Evolutionary conservation across 2,888 invertebrate genomes (phyloP).

Genomic region (Campoplex nolae): DNA sequence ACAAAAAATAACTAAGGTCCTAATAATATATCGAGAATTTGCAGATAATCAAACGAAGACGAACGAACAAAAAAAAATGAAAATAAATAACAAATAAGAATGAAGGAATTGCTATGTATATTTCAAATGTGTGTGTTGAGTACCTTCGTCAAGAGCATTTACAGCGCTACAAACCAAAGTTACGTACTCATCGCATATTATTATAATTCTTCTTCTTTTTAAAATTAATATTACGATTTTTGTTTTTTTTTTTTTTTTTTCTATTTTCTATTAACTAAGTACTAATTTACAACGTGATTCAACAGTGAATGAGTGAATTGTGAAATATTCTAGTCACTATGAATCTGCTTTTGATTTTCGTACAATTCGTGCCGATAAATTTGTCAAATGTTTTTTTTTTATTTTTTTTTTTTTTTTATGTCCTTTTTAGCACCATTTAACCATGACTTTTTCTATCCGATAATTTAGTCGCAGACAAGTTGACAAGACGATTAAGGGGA

Average conservation of each 20-base stretch:
- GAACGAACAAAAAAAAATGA: slow-evolving; percentile 21
- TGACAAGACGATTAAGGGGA: slow-evolving; percentile 41
- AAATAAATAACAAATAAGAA: slow-evolving; percentile 20
- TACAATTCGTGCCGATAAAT: slow-evolving; percentile 56
- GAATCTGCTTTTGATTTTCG: slow-evolving; percentile 79
- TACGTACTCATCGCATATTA: slow-evolving; percentile 76
- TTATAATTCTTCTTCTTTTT: slow-evolving; percentile 64
- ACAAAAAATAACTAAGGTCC: slow-evolving; percentile 34
- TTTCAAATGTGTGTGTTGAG: slow-evolving; percentile 61
- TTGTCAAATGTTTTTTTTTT: slow-evolving; percentile 49
- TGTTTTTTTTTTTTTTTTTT: slow-evolving; percentile 76
- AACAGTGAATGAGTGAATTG: slow-evolving; percentile 80
- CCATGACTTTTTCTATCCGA: slow-evolving; percentile 38
- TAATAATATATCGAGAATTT: slow-evolving; percentile 66
- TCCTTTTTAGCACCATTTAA: slow-evolving; percentile 24
- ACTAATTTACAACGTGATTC: slow-evolving; percentile 78
- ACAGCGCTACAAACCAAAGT: slow-evolving; percentile 83
- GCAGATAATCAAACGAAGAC: slow-evolving; percentile 65
- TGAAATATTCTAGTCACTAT: slow-evolving; percentile 84
- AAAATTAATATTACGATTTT: slow-evolving; percentile 46
- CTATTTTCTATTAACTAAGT: slow-evolving; percentile 77
- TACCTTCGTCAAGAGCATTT: slow-evolving; percentile 59
- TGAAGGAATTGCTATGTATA: slow-evolving; percentile 59
- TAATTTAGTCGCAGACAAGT: slow-evolving; percentile 70
- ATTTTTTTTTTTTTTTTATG: slow-evolving; percentile 16